These are phyloP conservation scores for Oscheius sp. DNA, from an alignment of 1,140 invertebrate genomes.

Conservation along the genomic window DNA sequence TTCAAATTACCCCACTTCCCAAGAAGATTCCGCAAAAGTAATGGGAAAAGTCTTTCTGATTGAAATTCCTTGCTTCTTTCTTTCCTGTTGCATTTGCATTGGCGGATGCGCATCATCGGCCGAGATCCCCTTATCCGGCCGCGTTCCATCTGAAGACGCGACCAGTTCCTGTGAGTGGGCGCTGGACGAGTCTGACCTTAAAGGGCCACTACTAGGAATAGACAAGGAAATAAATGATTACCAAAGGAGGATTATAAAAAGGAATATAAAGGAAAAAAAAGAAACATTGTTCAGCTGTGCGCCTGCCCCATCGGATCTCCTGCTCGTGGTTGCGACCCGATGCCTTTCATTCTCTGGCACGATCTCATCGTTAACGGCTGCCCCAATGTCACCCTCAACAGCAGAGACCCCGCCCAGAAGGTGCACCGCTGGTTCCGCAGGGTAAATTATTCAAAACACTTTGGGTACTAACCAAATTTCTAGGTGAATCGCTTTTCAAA, in stretches of 20 bases:
- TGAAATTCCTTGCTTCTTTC: too few species aligned
- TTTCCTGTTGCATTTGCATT: too few species aligned
- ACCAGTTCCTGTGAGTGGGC: background rate
- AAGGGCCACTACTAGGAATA: too few species aligned
- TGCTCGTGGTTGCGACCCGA: conserved; percentile 60
- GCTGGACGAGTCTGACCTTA: background rate
- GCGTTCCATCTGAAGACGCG: background rate
- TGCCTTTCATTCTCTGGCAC: conserved; percentile 60
- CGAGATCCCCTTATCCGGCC: too few species aligned
- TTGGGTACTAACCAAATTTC: conserved; percentile 11
- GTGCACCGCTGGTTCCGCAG: conserved; percentile 61
- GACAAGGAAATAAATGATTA: too few species aligned
- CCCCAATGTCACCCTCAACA: conserved; percentile 61
- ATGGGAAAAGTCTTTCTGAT: too few species aligned
- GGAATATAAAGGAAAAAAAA: background rate
- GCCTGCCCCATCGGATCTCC: conserved; percentile 60
- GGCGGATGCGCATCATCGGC: too few species aligned
- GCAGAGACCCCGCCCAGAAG: conserved; percentile 60
- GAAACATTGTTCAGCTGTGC: conserved; percentile 48
- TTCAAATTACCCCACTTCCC: too few species aligned
- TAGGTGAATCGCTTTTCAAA: conserved; percentile 59
- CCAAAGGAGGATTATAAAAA: background rate
- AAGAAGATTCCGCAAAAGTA: too few species aligned
- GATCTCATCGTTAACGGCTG: conserved; percentile 61
- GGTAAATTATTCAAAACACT: conserved; percentile 30